Evolutionary conservation across 2,797 vertebrate species (phyloP).

Genomic region (Myotis findleyi): DNA sequence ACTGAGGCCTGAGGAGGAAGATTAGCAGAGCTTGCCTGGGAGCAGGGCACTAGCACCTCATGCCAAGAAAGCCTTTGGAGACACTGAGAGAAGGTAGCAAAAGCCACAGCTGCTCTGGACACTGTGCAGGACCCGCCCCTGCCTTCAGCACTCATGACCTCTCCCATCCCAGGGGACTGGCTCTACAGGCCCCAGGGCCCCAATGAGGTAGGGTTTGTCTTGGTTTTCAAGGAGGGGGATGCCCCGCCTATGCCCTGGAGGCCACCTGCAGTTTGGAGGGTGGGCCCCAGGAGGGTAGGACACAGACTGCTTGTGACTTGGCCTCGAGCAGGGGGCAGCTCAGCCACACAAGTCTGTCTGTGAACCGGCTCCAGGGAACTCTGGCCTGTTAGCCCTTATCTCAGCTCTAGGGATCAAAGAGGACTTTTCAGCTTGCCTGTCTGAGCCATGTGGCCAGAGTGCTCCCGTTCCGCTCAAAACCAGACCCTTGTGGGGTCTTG

Average conservation of each 20-base stretch:
- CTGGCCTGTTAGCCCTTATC: slow-evolving; percentile 44
- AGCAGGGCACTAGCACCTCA: not conserved
- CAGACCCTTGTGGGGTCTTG: not conserved
- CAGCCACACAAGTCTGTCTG: not conserved
- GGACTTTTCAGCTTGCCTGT: not conserved
- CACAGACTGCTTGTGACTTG: slow-evolving; percentile 3
- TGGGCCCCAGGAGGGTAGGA: not conserved
- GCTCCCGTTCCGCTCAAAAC: not conserved
- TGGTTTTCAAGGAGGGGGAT: slow-evolving; percentile 10
- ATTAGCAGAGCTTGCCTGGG: not conserved
- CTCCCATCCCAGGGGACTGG: not conserved
- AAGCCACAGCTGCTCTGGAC: not conserved
- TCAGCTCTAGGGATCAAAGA: slow-evolving; percentile 42
- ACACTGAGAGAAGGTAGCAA: not conserved
- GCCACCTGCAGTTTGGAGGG: slow-evolving; percentile 54
- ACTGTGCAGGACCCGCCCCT: not conserved
- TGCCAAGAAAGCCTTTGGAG: not conserved
- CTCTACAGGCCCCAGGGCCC: not conserved
- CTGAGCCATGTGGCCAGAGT: not conserved
- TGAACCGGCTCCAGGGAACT: slow-evolving; percentile 47
- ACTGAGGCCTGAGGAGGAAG: not conserved
- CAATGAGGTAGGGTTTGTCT: not conserved
- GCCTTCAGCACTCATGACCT: not conserved
- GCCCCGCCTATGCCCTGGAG: slow-evolving; percentile 27
- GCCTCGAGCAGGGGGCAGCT: not conserved